Base-by-base conservation (phyloP, 2,888 invertebrate genomes). In the Lysandra bellargus region DNA sequence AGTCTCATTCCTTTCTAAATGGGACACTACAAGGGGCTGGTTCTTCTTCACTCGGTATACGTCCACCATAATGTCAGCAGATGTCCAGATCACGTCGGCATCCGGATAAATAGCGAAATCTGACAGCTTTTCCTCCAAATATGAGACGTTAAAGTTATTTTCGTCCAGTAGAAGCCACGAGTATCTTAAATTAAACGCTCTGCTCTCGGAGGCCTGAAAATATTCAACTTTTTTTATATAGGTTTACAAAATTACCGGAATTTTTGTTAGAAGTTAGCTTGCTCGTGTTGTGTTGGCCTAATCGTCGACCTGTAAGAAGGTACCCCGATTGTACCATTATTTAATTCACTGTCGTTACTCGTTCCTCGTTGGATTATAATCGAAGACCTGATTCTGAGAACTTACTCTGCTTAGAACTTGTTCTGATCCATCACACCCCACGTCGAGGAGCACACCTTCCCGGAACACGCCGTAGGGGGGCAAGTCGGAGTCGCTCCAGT, bases 81-180 rank as follows among this genome's bases (percentile, higher is more conserved):
- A 82, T 0, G 85, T 84, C 87, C 89, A 89, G 12, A 86, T 87
- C 44, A 92, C 90, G 80, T 93, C 93, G 0, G 89, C 87, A 78
- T 93, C 92, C 0, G 93, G 93, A 0, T 92, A 83, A 7, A 92
- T 84, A 33, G 82, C 83, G n/a, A 84, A 78, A 17, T 83, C 81
- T 0, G 80, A 81, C 23, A 92, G 83, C 1, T 83, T 77, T 0
- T 81, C 80, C 3, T 87, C 85, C 2, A 89, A 49, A 9, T 80
- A 49, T 1, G 85, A 82, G 0, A 81, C 69, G 78, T 89, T 87
- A 73, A 84, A 83, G 0, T 83, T 61, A 1, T 85, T 81, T 72
- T 87, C 82, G 80, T 89, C 84, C 1, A 92, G 82, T 5, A 93
- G 82, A 6, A 93, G 86, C 93, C 93, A 93, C 0, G 90, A 85